Conservation (phyloP, 2,888 invertebrate genomes). For the Harpalus rubripes region DNA sequence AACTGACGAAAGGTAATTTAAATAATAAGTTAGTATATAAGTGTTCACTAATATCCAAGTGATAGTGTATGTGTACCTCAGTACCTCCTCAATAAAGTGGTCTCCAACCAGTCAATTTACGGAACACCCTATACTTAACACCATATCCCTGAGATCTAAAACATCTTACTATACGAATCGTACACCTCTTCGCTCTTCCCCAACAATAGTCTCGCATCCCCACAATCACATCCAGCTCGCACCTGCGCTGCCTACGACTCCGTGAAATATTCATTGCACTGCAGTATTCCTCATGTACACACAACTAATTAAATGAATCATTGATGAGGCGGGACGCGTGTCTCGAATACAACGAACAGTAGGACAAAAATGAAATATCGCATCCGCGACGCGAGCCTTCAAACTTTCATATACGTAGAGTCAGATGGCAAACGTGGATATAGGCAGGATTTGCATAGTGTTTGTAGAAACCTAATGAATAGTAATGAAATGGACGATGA, state of each 20-base stretch:
- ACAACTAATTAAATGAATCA: slow-evolving; percentile 65
- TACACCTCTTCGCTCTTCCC: neutral
- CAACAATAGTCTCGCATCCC: neutral
- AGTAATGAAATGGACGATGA: slow-evolving; percentile 11
- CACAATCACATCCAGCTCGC: neutral
- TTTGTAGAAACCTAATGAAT: slow-evolving; percentile 21
- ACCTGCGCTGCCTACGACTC: slow-evolving; percentile 58
- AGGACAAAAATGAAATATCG: slow-evolving; percentile 61
- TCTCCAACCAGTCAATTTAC: too few relatives aligned
- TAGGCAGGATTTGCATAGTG: slow-evolving; percentile 27
- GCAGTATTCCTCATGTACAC: slow-evolving; percentile 65
- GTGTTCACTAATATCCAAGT: too few relatives aligned
- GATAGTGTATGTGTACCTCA: too few relatives aligned
- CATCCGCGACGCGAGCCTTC: neutral
- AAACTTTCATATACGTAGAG: neutral
- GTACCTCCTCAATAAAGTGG: too few relatives aligned
- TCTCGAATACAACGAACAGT: slow-evolving; percentile 34
- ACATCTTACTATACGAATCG: too few relatives aligned
- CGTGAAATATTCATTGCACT: slow-evolving; percentile 58
- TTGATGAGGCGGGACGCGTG: slow-evolving; percentile 61
- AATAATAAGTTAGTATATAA: too few relatives aligned
- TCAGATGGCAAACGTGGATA: slow-evolving; percentile 25
- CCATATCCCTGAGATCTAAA: too few relatives aligned
- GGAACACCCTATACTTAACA: too few relatives aligned
- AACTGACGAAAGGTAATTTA: too few relatives aligned